These are phyloP conservation scores for Cephus pygmeus DNA, from an alignment of 2,888 invertebrate genomes.

Conservation along the genomic window DNA sequence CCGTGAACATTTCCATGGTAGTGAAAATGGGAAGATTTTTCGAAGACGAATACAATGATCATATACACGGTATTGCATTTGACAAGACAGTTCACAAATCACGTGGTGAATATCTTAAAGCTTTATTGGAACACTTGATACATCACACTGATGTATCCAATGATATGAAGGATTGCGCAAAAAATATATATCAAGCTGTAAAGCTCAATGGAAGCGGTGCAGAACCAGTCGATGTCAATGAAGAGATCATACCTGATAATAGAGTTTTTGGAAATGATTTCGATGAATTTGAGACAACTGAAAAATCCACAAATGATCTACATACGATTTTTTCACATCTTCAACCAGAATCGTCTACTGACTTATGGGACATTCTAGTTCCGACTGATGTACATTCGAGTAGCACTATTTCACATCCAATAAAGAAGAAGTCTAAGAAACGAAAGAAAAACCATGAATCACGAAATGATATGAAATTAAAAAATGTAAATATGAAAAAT, in stretches of 20 bases:
- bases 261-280: no score
- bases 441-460: no score
- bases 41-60: slow-evolving; percentile 17
- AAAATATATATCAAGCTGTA: neutral
- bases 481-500: no score
- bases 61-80: slow-evolving; percentile 20
- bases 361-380: no score
- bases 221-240: slow-evolving; percentile 14
- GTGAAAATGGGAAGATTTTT: slow-evolving; percentile 15
- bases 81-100: slow-evolving; percentile 19
- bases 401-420: no score
- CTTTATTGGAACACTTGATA: slow-evolving; percentile 15
- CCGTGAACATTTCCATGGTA: neutral
- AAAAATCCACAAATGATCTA: no score
- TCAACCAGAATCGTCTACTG: no score
- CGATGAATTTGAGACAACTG: no score
- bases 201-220: slow-evolving; percentile 13
- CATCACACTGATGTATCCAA: slow-evolving; percentile 11
- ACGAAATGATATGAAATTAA: no score
- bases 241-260: slow-evolving; percentile 3
- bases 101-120: slow-evolving; percentile 20
- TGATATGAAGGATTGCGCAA: slow-evolving; percentile 7
- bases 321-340: no score
- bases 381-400: no score
- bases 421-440: no score